These are phyloP conservation scores for Chalcosyrphus nemorum DNA, from an alignment of 2,888 invertebrate genomes.

Conservation along the genomic window DNA sequence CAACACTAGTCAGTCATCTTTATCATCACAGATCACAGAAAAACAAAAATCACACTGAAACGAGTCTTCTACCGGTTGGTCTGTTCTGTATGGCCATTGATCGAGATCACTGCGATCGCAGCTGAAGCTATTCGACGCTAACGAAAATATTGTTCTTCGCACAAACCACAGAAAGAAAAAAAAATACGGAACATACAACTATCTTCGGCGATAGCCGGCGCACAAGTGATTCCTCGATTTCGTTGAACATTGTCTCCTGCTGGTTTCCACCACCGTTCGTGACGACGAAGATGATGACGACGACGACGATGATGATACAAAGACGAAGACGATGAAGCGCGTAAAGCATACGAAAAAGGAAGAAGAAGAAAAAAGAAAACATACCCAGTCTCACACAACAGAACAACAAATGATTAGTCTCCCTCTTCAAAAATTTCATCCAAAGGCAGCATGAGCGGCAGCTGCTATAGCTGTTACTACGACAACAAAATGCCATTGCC, in stretches of 20 bases:
- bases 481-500: slow-evolving; percentile 1
- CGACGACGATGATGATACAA: slow-evolving; percentile 29
- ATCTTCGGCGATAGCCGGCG: slow-evolving; percentile 78
- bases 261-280: slow-evolving; percentile 67
- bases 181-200: slow-evolving; percentile 75
- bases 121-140: slow-evolving; percentile 25
- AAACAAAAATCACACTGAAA: slow-evolving; percentile 31
- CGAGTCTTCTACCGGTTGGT: slow-evolving; percentile 34
- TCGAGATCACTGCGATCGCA: slow-evolving; percentile 38
- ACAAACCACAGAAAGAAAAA: slow-evolving; percentile 1
- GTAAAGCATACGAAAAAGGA: background rate
- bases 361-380: slow-evolving; percentile 9
- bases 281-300: slow-evolving; percentile 34
- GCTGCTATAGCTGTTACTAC: slow-evolving; percentile 14
- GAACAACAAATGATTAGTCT: slow-evolving; percentile 30
- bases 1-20: slow-evolving; percentile 63
- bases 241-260: slow-evolving; percentile 66
- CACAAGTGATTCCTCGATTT: slow-evolving; percentile 79
- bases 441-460: background rate
- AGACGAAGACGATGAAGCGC: slow-evolving; percentile 28
- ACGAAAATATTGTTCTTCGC: slow-evolving; percentile 19
- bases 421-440: background rate
- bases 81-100: slow-evolving; percentile 19
- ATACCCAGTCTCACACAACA: slow-evolving; percentile 24
- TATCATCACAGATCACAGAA: slow-evolving; percentile 39